A percentile compares a stretch with the other conserved stretches of the same genome.
phyloP scores from a whole-genome alignment of 1,140 invertebrate genomes.

The Ganaspis sp. region DNA sequence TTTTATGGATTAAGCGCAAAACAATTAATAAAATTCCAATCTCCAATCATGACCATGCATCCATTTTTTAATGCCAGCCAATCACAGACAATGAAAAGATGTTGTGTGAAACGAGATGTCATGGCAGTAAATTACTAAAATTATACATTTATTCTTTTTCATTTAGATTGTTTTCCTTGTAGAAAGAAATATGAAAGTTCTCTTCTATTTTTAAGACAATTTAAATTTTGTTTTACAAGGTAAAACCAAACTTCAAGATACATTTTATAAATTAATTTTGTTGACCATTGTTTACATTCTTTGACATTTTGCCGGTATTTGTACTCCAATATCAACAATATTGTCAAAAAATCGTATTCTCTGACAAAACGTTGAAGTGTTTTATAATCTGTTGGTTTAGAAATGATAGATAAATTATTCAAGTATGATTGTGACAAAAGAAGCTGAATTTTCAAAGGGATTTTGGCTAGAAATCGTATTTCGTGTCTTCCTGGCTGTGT shows the following conservation, averaged over 20 bases:
- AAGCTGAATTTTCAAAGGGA: constrained; percentile 49
- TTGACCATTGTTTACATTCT: neutral
- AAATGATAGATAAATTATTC: constrained; percentile 11
- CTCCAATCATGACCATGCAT: too few species aligned
- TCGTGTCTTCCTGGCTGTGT: constrained; percentile 64
- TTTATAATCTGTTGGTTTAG: neutral
- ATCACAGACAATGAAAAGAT: too few species aligned
- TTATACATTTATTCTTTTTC: too few species aligned
- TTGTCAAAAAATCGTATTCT: neutral
- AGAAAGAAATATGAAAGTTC: too few species aligned
- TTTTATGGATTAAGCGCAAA: too few species aligned
- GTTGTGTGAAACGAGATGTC: too few species aligned
- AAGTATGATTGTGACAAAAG: constrained; percentile 57
- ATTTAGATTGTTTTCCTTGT: neutral
- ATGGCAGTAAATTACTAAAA: too few species aligned
- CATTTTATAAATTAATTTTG: neutral
- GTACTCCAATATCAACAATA: neutral
- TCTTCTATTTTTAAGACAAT: too few species aligned
- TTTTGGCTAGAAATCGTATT: constrained; percentile 67
- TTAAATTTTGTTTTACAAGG: too few species aligned
- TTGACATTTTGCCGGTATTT: neutral
- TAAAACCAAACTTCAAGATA: too few species aligned
- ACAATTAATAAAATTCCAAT: too few species aligned
- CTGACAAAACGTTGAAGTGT: neutral
- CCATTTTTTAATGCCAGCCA: too few species aligned